Conservation (phyloP, 2,797 vertebrate genomes). For the Gobio occitaniae region DNA sequence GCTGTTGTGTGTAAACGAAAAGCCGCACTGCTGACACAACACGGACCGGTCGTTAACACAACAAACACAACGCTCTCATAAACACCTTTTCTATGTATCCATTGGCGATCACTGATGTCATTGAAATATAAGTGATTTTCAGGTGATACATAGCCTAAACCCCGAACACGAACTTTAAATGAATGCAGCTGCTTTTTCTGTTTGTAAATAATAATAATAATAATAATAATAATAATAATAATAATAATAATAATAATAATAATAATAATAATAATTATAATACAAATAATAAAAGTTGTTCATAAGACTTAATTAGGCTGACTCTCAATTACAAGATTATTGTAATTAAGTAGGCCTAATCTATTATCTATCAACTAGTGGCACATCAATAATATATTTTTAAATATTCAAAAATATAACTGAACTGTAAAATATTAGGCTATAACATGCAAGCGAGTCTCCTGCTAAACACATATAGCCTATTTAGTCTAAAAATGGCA, state of each 20-base stretch:
- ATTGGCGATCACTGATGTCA: not conserved
- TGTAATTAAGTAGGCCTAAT: not conserved
- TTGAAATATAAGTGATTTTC: slow-evolving; percentile 12
- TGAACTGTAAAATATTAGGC: not conserved
- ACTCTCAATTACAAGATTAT: not conserved
- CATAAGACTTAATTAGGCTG: not conserved
- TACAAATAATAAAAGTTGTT: not conserved
- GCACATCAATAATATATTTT: not conserved
- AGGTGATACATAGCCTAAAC: not conserved
- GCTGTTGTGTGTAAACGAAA: slow-evolving; percentile 66
- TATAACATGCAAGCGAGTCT: not conserved
- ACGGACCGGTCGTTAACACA: slow-evolving; percentile 57
- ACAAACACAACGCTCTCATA: slow-evolving; percentile 54
- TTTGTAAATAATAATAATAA: slow-evolving; percentile 1
- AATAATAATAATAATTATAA: not conserved
- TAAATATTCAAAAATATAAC: not conserved
- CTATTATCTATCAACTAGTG: not conserved
- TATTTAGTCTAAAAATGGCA: not conserved
- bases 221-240: not conserved
- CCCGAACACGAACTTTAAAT: not conserved
- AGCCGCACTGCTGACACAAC: slow-evolving; percentile 61
- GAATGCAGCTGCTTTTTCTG: not conserved
- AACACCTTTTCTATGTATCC: slow-evolving; percentile 43
- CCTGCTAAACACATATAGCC: not conserved
- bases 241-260: not conserved